phyloP scores from a whole-genome alignment of 1,140 invertebrate genomes.

The Neodiprion fabricii region DNA sequence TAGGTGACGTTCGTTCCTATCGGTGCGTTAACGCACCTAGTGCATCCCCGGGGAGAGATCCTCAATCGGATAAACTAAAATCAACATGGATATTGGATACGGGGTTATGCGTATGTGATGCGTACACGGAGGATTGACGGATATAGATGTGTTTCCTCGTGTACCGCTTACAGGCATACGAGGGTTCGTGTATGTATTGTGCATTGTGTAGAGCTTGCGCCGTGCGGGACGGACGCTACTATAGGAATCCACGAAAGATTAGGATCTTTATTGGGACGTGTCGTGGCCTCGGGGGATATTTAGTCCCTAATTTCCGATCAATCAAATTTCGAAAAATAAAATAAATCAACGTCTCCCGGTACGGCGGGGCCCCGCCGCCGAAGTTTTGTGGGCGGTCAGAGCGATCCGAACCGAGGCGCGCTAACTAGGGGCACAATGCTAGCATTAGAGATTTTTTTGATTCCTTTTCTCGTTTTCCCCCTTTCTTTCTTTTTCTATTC shows the following conservation, averaged over 20 bases:
- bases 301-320: constrained; percentile 60
- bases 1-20: no score
- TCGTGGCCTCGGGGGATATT: constrained; percentile 53
- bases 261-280: constrained; percentile 54
- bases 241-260: constrained; percentile 39
- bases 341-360: constrained; percentile 43
- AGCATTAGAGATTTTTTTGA: constrained; percentile 40
- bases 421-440: constrained; percentile 56
- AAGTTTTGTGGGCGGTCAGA: constrained; percentile 41
- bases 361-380: constrained; percentile 31
- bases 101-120: no score
- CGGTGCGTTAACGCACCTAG: no score
- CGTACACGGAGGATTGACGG: no score
- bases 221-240: no score
- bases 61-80: no score
- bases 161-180: no score
- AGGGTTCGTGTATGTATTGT: no score
- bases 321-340: constrained; percentile 50
- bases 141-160: no score
- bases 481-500: constrained; percentile 20
- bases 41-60: no score
- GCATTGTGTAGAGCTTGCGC: no score
- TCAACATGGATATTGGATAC: no score
- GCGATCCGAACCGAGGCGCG: constrained; percentile 26
- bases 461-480: constrained; percentile 17